A percentile compares a stretch with the other conserved stretches of the same genome.
phyloP scores from a whole-genome alignment of 2,888 invertebrate species.

The Sthenelais limicola region DNA sequence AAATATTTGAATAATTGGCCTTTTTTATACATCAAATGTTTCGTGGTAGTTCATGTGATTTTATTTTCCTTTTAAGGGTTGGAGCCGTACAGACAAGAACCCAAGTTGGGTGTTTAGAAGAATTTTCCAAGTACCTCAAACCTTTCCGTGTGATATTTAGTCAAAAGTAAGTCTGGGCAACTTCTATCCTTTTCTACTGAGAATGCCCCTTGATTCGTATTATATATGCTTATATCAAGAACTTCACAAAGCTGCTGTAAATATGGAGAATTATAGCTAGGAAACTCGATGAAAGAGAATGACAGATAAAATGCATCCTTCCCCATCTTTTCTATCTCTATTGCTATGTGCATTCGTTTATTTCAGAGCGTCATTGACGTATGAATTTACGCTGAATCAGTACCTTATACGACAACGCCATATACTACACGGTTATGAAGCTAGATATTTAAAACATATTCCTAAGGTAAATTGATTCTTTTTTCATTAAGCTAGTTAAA shows the following conservation, averaged over 20 bases:
- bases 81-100: constrained; percentile 86
- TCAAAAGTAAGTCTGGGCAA: constrained; percentile 76
- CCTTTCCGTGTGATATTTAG: constrained; percentile 82
- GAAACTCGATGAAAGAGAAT: no score
- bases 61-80: constrained; percentile 76
- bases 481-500: no score
- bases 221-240: no score
- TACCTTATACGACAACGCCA: constrained; percentile 82
- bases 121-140: constrained; percentile 85
- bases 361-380: constrained; percentile 23
- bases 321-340: no score
- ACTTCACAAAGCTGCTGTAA: no score
- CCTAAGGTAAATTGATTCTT: constrained; percentile 83
- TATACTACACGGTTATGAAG: constrained; percentile 85
- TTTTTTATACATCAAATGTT: no score
- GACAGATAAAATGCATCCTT: no score
- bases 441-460: constrained; percentile 81
- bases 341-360: neutral
- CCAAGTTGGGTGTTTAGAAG: constrained; percentile 86
- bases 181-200: neutral
- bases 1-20: no score
- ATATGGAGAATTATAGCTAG: no score
- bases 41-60: no score
- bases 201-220: neutral
- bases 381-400: constrained; percentile 79